Conservation (phyloP, 2,888 invertebrate genomes). For the Eristalis tenax region DNA sequence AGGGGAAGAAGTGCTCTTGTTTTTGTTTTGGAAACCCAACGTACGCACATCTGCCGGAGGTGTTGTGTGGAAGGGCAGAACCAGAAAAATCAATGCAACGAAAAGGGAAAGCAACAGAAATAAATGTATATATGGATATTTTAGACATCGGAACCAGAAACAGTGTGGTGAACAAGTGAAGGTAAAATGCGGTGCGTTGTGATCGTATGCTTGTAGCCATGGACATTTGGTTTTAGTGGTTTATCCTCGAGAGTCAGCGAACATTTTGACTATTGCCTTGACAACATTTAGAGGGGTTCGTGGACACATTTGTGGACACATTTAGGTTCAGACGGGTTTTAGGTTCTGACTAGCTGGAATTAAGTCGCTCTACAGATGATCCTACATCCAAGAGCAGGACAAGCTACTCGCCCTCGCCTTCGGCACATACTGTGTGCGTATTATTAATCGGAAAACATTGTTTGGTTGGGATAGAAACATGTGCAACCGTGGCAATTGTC, state of each 20-base stretch:
- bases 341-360: no score
- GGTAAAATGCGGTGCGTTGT: no score
- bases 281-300: no score
- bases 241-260: no score
- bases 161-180: constrained; percentile 37
- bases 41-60: constrained; percentile 54
- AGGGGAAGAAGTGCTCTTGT: constrained; percentile 60
- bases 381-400: no score
- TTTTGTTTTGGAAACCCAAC: constrained; percentile 43
- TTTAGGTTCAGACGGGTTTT: no score
- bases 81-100: constrained; percentile 52
- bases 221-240: no score
- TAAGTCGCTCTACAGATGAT: no score
- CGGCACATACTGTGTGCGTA: constrained; percentile 13
- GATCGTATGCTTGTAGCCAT: neutral
- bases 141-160: neutral
- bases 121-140: constrained; percentile 6
- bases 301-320: no score
- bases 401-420: neutral
- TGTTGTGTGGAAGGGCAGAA: constrained; percentile 40
- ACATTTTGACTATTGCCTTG: no score
- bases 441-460: neutral
- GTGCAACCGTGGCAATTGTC: constrained; percentile 49
- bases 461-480: constrained; percentile 14
- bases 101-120: constrained; percentile 45